Evolutionary conservation across 2,888 invertebrate genomes (phyloP).

Genomic region (Noctuana brunneofusca): DNA sequence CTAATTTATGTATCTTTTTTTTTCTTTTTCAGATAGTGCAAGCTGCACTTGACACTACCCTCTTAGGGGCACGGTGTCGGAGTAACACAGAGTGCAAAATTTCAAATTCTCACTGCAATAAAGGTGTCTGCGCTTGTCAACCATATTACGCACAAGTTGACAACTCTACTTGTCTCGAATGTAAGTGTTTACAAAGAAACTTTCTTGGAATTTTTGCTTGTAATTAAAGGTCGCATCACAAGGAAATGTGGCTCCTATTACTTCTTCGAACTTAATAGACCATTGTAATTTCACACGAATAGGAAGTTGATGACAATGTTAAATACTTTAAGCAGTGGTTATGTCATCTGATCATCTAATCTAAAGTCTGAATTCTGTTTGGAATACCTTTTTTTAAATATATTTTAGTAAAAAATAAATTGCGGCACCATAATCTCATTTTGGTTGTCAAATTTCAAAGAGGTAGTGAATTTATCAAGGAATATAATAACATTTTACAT

Average conservation of each 20-base stretch:
- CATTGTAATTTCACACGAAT: background rate
- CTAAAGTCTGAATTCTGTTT: background rate
- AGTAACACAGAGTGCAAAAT: slow-evolving; percentile 86
- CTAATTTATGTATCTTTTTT: background rate
- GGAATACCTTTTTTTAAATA: background rate
- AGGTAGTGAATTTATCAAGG: too few species aligned
- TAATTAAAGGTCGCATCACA: slow-evolving; percentile 8
- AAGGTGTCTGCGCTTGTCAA: slow-evolving; percentile 90
- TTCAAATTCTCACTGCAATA: slow-evolving; percentile 85
- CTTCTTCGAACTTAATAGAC: slow-evolving; percentile 6
- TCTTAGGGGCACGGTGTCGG: slow-evolving; percentile 85
- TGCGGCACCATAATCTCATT: too few species aligned
- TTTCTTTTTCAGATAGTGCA: slow-evolving; percentile 55
- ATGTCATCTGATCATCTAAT: background rate
- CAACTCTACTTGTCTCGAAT: slow-evolving; percentile 90
- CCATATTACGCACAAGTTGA: slow-evolving; percentile 92
- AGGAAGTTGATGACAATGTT: background rate
- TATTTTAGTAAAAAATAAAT: too few species aligned
- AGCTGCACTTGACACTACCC: slow-evolving; percentile 52
- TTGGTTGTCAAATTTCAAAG: too few species aligned
- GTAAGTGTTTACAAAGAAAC: slow-evolving; percentile 81
- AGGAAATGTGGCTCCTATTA: slow-evolving; percentile 2
- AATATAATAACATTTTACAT: too few species aligned
- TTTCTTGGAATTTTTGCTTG: slow-evolving; percentile 14
- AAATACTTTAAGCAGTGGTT: background rate